Evolutionary conservation across 2,113 vertebrate species (phyloP), one percentile per base, ranked within the genome.

Genomic region (Myrmecobius fasciatus): DNA sequence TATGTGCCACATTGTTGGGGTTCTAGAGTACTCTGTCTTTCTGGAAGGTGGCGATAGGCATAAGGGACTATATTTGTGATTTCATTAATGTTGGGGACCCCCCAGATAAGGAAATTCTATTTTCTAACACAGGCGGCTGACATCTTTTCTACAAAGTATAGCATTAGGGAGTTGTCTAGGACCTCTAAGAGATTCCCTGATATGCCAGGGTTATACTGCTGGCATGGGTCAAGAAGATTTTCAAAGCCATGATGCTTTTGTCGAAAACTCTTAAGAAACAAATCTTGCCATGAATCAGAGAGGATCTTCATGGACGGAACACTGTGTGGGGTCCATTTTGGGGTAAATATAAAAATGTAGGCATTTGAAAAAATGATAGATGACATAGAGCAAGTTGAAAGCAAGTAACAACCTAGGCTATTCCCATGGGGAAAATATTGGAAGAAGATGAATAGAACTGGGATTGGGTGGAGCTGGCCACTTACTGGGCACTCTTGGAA

Each of bases 401-500:
- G 51, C 25, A 91, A 94, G 93, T 67, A 43, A 94, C 43, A 92
- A 28, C 11, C 2, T 11, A 89, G 36, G 91, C 47, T 25, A 91
- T 89, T 92, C 20, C 88, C 25, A 83, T 91, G 91, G 91, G 89
- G 91, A 46, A 91, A 60, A 60, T 89, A 53, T 51, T 0, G 88
- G 36, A 90, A 92, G 93, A 17, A 17, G 94, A 91, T 89, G 54
- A 1, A 46, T 52, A 43, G 4, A 52, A 3, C 89, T 93, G 24
- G n/a, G 53, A 92, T 89, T 10, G 24, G 95, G 92, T 94, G 93
- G 36, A 75, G 36, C 60, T 92, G 94, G 14, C 89, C 20, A 54
- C 28, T 36, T 53, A 53, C 53, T 53, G 31, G 47, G 8, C 94
- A 5, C 52, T 83, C n/a, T 43, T 83, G 24, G n/a, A 75, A 75